phyloP scores from a whole-genome alignment of 2,797 vertebrate species.

The Graptemys geographica region DNA sequence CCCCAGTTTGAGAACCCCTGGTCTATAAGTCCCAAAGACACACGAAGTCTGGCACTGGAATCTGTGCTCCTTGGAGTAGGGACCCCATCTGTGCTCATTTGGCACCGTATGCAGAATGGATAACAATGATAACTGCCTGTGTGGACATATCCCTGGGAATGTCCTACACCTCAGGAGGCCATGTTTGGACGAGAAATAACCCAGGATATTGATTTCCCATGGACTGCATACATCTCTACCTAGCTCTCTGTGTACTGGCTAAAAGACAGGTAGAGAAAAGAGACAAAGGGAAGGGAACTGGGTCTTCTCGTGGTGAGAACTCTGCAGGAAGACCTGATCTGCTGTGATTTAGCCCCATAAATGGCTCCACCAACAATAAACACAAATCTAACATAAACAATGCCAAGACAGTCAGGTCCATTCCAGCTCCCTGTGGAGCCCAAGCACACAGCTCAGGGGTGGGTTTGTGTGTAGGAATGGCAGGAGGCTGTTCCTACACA shows the following conservation, averaged over 20 bases:
- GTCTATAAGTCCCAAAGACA: not conserved
- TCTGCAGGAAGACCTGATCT: not conserved
- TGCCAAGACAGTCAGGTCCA: not conserved
- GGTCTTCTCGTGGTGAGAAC: not conserved
- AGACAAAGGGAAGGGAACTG: not conserved
- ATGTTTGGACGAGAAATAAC: not conserved
- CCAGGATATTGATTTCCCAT: rapidly evolving
- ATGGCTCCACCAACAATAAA: not conserved
- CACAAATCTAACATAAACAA: not conserved
- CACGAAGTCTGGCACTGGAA: not conserved
- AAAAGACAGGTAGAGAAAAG: not conserved
- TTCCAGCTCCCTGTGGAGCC: not conserved
- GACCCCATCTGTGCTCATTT: not conserved
- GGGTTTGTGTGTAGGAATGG: not conserved
- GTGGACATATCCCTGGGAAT: rapidly evolving
- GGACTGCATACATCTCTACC: not conserved
- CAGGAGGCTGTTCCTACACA: not conserved
- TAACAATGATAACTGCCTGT: not conserved
- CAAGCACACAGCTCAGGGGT: rapidly evolving
- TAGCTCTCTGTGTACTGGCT: rapidly evolving
- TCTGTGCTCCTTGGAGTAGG: not conserved
- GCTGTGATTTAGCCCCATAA: not conserved
- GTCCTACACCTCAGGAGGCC: rapidly evolving
- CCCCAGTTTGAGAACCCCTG: too few relatives aligned
- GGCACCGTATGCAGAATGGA: not conserved